Conservation (phyloP, 2,113 vertebrate species). For the Australoheros scitulus region DNA sequence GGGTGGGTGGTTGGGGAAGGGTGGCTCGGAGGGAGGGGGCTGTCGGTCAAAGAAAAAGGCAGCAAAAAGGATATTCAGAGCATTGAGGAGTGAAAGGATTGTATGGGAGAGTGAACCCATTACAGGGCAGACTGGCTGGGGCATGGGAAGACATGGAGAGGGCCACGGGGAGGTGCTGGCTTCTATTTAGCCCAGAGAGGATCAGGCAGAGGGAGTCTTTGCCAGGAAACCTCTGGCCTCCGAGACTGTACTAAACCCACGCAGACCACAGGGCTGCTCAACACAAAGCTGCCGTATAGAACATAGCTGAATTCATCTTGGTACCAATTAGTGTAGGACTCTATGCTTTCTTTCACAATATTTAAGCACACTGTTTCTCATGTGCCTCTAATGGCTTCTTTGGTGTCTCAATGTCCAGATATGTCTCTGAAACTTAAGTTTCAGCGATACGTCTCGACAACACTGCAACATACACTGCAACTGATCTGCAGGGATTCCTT, state of each 20-base stretch:
- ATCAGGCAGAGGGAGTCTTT: conserved; percentile 46
- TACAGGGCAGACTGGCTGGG: conserved; percentile 61
- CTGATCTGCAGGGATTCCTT: neutral
- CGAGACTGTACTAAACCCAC: conserved; percentile 29
- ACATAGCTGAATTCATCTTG: neutral
- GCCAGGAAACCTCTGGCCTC: conserved; percentile 56
- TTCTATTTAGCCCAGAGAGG: conserved; percentile 50
- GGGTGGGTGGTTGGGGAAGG: conserved; percentile 9
- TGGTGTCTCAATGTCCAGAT: neutral
- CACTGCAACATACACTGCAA: neutral
- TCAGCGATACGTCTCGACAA: neutral
- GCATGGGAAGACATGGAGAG: conserved; percentile 69
- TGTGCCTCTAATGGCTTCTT: neutral
- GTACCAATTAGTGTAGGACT: neutral
- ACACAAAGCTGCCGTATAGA: neutral
- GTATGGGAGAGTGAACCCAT: conserved; percentile 75
- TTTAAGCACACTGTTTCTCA: neutral
- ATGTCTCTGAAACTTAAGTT: neutral
- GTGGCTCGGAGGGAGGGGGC: conserved; percentile 6
- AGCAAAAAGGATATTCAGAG: conserved; percentile 68
- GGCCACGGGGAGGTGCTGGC: conserved; percentile 52
- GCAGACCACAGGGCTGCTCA: conserved; percentile 13
- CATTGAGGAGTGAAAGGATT: conserved; percentile 71
- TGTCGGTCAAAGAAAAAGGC: conserved; percentile 59
- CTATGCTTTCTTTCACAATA: neutral